Base-by-base conservation (phyloP, 2,113 vertebrate species). In the Heteronetta atricapilla region DNA sequence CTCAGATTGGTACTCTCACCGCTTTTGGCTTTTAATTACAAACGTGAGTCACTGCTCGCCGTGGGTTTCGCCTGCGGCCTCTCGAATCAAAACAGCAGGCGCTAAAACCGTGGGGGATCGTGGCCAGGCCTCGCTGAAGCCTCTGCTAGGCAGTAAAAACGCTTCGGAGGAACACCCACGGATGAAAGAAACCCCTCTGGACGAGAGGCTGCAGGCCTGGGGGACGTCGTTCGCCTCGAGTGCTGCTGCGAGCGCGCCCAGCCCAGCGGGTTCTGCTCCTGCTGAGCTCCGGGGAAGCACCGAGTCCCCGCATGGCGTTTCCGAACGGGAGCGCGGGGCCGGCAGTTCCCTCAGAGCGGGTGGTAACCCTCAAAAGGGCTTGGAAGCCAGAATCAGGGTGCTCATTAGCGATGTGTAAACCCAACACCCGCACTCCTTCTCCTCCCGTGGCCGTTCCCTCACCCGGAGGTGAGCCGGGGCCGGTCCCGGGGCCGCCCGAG, bases 301-400 rank as follows among this genome's bases (percentile, higher is more conserved):
- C 10, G n/a, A 9, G 46, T 40, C 8, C 7, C 21, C 20, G 23
- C 10, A 0, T 22, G 3, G 23, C 14, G 29, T 20, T 36, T 78
- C 56, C 10, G 58, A 36, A 23, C 18, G 8, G 18, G 44, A 5
- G 6, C 28, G 2, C 29, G 9, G 42, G 58, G 42, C 28, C 26
- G 19, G 8, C 13, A 5, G 9, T 21, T 5, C 6, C 1, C 25
- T n/a, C 3, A 13, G 16, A 23, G 48, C 0, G 6, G 56, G 59
- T 13, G 64, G 52, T 12, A 18, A 29, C 33, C 38, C 46, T n/a
- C 8, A 5, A 11, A 40, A 33, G 50, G 64, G 3, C 58, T 17
- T 3, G 28, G 20, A 18, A 46, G 46, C 4, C 5, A 46, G 68
- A 38, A 40, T 3, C 12, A 3, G 8, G 74, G 13, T 10, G 22